phyloP scores from a whole-genome alignment of 2,888 invertebrate genomes.

The Eristalis pertinax region DNA sequence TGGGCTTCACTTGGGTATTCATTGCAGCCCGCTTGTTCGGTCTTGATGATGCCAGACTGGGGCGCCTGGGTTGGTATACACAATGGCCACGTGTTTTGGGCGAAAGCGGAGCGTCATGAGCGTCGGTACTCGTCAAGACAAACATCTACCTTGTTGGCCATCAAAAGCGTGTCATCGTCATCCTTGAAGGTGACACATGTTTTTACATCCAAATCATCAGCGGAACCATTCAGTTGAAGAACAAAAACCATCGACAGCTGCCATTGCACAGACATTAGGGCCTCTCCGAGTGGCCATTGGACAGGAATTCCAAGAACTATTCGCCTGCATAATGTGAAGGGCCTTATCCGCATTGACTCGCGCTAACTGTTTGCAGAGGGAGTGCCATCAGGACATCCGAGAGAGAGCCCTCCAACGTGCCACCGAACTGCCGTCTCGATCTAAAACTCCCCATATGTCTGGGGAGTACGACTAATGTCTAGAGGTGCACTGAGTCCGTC shows the following conservation, averaged over 20 bases:
- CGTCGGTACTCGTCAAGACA: no score
- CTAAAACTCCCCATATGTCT: constrained; percentile 35
- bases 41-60: no score
- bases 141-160: no score
- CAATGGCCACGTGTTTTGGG: no score
- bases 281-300: constrained; percentile 45
- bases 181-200: background rate
- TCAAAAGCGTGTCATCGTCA: background rate
- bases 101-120: no score
- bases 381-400: background rate
- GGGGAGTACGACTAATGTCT: constrained; percentile 14
- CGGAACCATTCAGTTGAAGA: constrained; percentile 46
- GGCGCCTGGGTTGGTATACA: no score
- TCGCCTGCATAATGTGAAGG: constrained; percentile 45
- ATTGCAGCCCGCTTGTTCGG: no score
- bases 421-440: constrained; percentile 27
- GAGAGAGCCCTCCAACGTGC: background rate
- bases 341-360: constrained; percentile 46
- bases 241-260: constrained; percentile 7
- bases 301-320: constrained; percentile 19
- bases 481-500: constrained; percentile 26
- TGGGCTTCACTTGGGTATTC: background rate
- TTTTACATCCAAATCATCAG: background rate
- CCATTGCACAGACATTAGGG: constrained; percentile 15
- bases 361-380: background rate